Evolutionary conservation across 2,797 vertebrate species (phyloP), one percentile per base, ranked within the genome.

Genomic region (Micromesistius poutassou): DNA sequence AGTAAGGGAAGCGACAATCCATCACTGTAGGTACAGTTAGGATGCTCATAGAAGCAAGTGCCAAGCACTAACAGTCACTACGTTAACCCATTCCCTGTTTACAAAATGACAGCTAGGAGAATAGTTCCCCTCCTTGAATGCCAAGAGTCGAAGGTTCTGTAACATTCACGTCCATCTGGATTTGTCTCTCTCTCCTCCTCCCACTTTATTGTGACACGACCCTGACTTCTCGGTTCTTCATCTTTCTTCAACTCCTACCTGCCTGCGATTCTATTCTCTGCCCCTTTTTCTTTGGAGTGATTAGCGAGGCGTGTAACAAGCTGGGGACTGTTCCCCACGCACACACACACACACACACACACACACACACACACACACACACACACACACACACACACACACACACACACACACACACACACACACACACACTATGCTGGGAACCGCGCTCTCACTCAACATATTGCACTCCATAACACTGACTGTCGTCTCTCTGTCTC

Each of bases 381-480:
- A 33, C 33, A 33, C 2, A 33, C 33, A 3, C 33, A 33, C 33
- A 33, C 33, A 33, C 2, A 2, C 31, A 77, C 14, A 72, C 77
- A 76, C 55, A 79, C 72, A 74, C 74, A 79, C 46, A 13, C 76
- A 73, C 74, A 74, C 75, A 77, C 77, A 46, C 42, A 46, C 12
- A 46, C 42, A 46, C 42, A 19, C 42, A 70, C 42, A 31, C 73
- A 78, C 38, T 73, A 74, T 36, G 25, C 68, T 28, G 76, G 75
- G n/a, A n/a, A 76, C 85, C 86, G 78, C 79, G 74, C 85, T 78
- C 86, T 83, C 81, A 80, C 76, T 77, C 16, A 86, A 84, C 91
- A 84, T 91, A 90, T 92, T 91, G 90, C 88, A 76, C 88, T 88
- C 35, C 81, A 90, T 81, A 89, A 83, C 80, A 84, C 85, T 79